phyloP scores from a whole-genome alignment of 2,113 vertebrate species.

The Hippocampus abdominalis region DNA sequence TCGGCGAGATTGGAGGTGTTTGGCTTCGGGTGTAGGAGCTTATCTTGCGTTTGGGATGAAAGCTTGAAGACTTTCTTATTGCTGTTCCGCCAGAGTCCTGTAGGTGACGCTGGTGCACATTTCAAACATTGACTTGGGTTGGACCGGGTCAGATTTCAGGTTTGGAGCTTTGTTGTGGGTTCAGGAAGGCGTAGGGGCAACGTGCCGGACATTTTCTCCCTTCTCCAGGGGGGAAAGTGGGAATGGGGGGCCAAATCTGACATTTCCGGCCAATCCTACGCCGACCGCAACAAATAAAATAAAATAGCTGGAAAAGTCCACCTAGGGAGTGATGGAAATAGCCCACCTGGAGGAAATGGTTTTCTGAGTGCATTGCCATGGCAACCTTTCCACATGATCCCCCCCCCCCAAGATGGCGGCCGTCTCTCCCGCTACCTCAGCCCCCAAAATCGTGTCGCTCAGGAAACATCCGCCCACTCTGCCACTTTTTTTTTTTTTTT shows the following conservation, averaged over 20 bases:
- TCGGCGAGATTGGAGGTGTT: no score
- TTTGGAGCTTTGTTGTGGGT: no score
- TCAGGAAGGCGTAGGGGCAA: no score
- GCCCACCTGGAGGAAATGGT: slow-evolving; percentile 9
- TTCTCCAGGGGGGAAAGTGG: no score
- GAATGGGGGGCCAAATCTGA: background rate
- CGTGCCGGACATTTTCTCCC: no score
- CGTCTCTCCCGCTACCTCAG: slow-evolving; percentile 50
- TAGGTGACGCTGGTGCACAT: no score
- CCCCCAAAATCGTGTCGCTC: slow-evolving; percentile 2
- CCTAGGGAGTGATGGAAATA: slow-evolving; percentile 1
- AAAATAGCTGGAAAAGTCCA: slow-evolving; percentile 1
- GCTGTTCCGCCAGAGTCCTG: no score
- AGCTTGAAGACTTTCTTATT: no score
- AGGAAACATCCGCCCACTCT: background rate
- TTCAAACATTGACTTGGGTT: no score
- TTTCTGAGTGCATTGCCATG: slow-evolving; percentile 77
- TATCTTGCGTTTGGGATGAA: no score
- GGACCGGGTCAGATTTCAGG: no score
- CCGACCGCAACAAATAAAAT: background rate
- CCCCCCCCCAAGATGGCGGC: slow-evolving; percentile 14
- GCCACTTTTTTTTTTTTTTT: background rate
- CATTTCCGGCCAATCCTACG: slow-evolving; percentile 24
- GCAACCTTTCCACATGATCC: slow-evolving; percentile 84
- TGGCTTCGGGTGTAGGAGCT: no score